phyloP scores from a whole-genome alignment of 92 coral and sea anemone genomes.

The Nematostella vectensis region DNA sequence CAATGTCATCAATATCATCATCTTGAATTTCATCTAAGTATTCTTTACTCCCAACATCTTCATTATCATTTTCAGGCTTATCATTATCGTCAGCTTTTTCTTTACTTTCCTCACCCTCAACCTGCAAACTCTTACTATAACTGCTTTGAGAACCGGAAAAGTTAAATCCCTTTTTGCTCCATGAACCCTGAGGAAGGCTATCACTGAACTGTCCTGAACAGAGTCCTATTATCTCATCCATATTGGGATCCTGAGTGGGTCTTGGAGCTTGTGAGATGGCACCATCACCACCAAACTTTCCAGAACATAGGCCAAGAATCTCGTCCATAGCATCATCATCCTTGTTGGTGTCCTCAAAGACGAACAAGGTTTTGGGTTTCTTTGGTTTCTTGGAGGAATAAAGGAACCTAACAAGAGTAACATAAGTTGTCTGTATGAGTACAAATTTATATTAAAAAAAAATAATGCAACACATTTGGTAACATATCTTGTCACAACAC shows the following conservation, averaged over 20 bases:
- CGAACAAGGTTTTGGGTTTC: slow-evolving; percentile 32
- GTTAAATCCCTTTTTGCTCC: neutral
- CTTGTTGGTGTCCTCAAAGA: slow-evolving; percentile 18
- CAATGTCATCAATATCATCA: slow-evolving; percentile 42
- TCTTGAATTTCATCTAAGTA: slow-evolving; percentile 19
- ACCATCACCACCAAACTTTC: slow-evolving; percentile 54
- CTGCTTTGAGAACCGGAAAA: neutral
- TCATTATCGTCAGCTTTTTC: slow-evolving; percentile 13
- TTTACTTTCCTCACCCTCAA: slow-evolving; percentile 10
- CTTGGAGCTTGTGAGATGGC: slow-evolving; percentile 6
- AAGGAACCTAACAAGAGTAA: slow-evolving; percentile 45
- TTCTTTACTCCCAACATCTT: too few species aligned
- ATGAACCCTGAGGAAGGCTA: too few species aligned
- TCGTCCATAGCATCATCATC: slow-evolving; percentile 62
- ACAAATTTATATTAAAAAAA: too few species aligned
- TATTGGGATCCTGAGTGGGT: slow-evolving; percentile 15
- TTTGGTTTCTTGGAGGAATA: slow-evolving; percentile 53
- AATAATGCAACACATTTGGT: too few species aligned
- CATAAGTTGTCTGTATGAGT: too few species aligned
- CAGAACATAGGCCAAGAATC: slow-evolving; percentile 86
- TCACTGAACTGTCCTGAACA: slow-evolving; percentile 55
- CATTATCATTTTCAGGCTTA: slow-evolving; percentile 28
- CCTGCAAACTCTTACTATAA: too few species aligned
- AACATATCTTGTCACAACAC: too few species aligned
- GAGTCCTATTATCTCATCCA: slow-evolving; percentile 65